A percentile compares a stretch with the other conserved stretches of the same genome.
Evolutionary conservation across 2,113 vertebrate species (phyloP).

Genomic region (Tupaia tana): DNA sequence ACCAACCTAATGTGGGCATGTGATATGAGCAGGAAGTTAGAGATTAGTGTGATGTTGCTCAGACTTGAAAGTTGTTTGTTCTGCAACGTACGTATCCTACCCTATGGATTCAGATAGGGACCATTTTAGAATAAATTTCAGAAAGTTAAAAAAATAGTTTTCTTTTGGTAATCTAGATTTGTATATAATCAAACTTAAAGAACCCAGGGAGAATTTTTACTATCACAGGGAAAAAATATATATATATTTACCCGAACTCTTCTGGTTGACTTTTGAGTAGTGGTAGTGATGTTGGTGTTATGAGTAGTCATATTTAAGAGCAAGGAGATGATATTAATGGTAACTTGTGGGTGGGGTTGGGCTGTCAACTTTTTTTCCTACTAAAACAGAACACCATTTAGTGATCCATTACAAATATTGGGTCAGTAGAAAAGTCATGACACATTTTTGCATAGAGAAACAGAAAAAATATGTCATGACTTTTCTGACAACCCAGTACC

Average conservation of each 20-base stretch:
- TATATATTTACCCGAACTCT: no score
- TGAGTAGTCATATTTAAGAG: background rate
- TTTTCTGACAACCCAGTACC: no score
- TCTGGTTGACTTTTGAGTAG: background rate
- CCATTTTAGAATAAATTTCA: background rate
- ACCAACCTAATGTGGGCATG: background rate
- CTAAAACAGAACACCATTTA: background rate
- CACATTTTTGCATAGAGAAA: no score
- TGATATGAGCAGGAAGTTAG: background rate
- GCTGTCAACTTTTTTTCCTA: background rate
- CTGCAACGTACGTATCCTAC: background rate
- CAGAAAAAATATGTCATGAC: no score
- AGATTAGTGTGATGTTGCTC: background rate
- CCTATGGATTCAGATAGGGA: background rate
- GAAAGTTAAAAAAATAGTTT: background rate
- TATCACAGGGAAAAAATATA: background rate
- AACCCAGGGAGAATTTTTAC: background rate
- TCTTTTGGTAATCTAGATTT: background rate
- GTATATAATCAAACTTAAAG: background rate
- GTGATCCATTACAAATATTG: background rate
- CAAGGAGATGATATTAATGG: background rate
- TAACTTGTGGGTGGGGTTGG: background rate
- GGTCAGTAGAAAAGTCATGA: no score
- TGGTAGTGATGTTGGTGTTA: background rate
- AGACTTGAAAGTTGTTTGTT: constrained; percentile 27